Evolutionary conservation across 2,888 invertebrate genomes (phyloP).

Genomic region (Junonia oenone): DNA sequence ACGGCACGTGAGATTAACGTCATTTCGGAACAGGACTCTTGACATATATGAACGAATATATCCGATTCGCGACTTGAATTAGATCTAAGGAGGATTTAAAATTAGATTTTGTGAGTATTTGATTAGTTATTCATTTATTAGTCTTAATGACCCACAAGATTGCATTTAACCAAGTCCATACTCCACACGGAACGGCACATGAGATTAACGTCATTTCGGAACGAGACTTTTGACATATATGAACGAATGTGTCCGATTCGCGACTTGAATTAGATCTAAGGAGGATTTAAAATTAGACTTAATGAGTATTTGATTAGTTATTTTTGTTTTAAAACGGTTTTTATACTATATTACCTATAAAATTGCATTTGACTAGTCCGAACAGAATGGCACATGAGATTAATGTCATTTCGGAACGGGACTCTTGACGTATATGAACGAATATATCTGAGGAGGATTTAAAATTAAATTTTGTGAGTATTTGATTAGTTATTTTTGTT

Average conservation of each 20-base stretch:
- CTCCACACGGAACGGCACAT: slow-evolving; percentile 25
- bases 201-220: slow-evolving; percentile 33
- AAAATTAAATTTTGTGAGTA: not conserved
- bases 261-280: not conserved
- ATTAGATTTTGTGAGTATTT: not conserved
- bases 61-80: slow-evolving; percentile 6
- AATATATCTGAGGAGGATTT: not conserved
- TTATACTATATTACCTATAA: too few species aligned
- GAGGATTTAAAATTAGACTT: not conserved
- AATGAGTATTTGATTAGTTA: too few species aligned
- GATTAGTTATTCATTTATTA: too few species aligned
- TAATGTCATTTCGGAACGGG: slow-evolving; percentile 33
- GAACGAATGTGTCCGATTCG: slow-evolving; percentile 14
- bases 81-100: not conserved
- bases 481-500: too few species aligned
- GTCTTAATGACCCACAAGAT: too few species aligned
- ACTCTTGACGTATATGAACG: slow-evolving; percentile 22
- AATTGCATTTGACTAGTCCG: too few species aligned
- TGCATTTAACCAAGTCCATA: too few species aligned
- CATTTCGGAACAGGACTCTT: slow-evolving; percentile 29
- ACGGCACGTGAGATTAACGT: slow-evolving; percentile 31
- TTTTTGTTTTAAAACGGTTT: too few species aligned
- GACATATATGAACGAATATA: slow-evolving; percentile 20
- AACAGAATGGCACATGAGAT: slow-evolving; percentile 27
- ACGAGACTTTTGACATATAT: slow-evolving; percentile 23